These are phyloP conservation scores for Sarcophaga carnaria DNA, from an alignment of 2,888 invertebrate species.

Conservation along the genomic window DNA sequence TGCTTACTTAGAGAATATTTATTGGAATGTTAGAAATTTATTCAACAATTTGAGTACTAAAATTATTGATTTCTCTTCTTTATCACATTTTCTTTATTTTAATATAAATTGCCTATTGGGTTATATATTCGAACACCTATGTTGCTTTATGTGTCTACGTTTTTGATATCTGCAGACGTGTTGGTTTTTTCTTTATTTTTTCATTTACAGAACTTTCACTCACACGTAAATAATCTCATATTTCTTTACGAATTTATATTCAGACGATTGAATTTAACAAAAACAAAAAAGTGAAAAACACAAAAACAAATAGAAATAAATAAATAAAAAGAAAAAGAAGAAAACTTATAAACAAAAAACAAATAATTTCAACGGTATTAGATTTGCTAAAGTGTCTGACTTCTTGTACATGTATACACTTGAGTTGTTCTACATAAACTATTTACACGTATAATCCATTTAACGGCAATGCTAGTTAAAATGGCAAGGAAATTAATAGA, in stretches of 20 bases:
- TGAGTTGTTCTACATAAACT: too few relatives aligned
- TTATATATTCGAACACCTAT: neutral
- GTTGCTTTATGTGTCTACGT: neutral
- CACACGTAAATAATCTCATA: neutral
- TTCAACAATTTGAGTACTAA: too few relatives aligned
- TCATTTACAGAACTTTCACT: neutral
- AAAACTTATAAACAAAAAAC: neutral
- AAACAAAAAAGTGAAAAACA: neutral
- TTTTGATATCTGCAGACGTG: neutral
- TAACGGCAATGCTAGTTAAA: too few relatives aligned
- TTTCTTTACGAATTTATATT: constrained; percentile 5
- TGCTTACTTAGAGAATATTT: too few relatives aligned
- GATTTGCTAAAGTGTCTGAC: neutral
- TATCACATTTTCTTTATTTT: too few relatives aligned
- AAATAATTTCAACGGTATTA: neutral
- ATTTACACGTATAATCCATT: too few relatives aligned
- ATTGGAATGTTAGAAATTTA: too few relatives aligned
- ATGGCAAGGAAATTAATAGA: too few relatives aligned
- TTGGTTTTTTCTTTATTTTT: neutral
- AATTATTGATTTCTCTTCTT: too few relatives aligned
- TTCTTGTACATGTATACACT: neutral
- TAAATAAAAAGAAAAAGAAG: neutral
- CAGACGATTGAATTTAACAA: constrained; percentile 22
- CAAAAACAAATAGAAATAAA: neutral
- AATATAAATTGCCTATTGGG: too few relatives aligned